phyloP scores from a whole-genome alignment of 2,888 invertebrate species.

The Orchestes rusci region DNA sequence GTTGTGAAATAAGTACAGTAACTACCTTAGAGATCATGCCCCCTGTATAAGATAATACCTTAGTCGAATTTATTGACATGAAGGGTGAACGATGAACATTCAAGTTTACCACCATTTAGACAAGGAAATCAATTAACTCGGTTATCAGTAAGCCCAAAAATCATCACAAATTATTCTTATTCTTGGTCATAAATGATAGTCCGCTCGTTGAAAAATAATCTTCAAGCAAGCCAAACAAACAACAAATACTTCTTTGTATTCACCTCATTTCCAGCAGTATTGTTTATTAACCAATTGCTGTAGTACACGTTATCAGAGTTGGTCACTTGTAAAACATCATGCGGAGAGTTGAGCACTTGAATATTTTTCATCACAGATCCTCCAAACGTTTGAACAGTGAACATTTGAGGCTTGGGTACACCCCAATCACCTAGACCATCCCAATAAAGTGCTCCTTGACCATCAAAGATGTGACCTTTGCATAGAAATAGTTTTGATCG shows the following conservation, averaged over 20 bases:
- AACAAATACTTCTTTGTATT: neutral
- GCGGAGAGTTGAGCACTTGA: slow-evolving; percentile 24
- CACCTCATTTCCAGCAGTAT: slow-evolving; percentile 24
- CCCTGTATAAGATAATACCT: too few relatives aligned
- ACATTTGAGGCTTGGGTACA: slow-evolving; percentile 24
- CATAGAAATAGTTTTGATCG: too few relatives aligned
- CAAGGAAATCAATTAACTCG: too few relatives aligned
- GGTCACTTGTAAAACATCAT: slow-evolving; percentile 21
- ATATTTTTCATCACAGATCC: slow-evolving; percentile 23
- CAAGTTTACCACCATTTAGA: too few relatives aligned
- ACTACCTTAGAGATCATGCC: too few relatives aligned
- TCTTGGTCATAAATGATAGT: too few relatives aligned
- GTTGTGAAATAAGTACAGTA: too few relatives aligned
- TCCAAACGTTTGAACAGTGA: slow-evolving; percentile 23
- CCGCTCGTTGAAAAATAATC: too few relatives aligned
- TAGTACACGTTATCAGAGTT: slow-evolving; percentile 18
- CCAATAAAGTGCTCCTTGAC: slow-evolving; percentile 26
- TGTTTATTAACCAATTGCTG: slow-evolving; percentile 24
- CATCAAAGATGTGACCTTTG: slow-evolving; percentile 21
- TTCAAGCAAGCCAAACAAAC: neutral
- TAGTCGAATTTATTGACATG: too few relatives aligned
- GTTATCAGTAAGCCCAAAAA: too few relatives aligned
- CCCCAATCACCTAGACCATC: slow-evolving; percentile 24
- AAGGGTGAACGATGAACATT: too few relatives aligned
- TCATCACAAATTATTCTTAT: too few relatives aligned